Percentiles rank a stretch among this genome's conserved stretches.
Evolutionary conservation across 1,140 invertebrate species (phyloP).

Genomic region (Paraescarpia echinospica): DNA sequence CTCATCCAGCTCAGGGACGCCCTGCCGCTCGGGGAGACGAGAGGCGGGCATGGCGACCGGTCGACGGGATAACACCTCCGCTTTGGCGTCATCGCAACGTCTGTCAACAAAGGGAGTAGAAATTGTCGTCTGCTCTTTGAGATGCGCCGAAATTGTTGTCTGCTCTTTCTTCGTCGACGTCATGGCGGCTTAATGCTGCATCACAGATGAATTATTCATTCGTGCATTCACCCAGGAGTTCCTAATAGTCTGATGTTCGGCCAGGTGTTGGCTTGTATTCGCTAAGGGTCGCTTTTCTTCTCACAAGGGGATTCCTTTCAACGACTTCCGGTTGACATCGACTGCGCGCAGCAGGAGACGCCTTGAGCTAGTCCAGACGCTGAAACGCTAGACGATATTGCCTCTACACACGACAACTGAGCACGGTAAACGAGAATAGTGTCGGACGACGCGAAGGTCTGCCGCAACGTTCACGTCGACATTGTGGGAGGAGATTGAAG

Average conservation of each 20-base stretch:
- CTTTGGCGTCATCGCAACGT: neutral
- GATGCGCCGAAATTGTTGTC: neutral
- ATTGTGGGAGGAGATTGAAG: neutral
- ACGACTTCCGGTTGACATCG: neutral
- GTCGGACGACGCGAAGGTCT: neutral
- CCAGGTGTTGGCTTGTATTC: neutral
- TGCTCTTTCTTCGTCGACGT: neutral
- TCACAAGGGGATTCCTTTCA: neutral
- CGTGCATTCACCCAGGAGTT: neutral
- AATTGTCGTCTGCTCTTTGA: conserved; percentile 1
- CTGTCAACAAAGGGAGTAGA: neutral
- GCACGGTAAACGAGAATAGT: neutral
- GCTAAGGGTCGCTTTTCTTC: neutral
- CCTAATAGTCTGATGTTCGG: neutral
- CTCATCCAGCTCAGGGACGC: neutral
- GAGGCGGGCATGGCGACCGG: too few species aligned
- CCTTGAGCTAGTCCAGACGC: neutral
- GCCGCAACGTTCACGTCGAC: neutral
- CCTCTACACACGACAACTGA: neutral
- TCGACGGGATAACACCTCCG: neutral
- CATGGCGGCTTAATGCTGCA: neutral
- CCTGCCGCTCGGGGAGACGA: neutral
- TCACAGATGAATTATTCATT: neutral
- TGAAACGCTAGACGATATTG: neutral
- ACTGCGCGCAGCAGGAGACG: neutral